Base-by-base conservation (phyloP, 1,140 invertebrate genomes). In the Pectinophora gossypiella region DNA sequence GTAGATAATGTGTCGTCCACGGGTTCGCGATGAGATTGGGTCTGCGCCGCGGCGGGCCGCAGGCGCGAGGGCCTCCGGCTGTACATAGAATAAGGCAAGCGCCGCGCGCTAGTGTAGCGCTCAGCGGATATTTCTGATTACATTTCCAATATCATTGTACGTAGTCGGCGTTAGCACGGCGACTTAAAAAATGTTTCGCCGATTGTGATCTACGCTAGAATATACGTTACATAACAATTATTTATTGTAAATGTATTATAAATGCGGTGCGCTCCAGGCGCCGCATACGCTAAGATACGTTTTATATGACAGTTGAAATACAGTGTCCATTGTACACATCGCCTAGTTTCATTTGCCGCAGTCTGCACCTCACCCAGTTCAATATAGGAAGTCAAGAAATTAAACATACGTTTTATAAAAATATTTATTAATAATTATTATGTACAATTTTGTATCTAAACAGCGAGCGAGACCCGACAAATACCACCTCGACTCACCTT, bases 361-460 rank as follows among this genome's bases (percentile, higher is more conserved):
- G 5, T 27, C 12, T 27, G 5, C 23, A 5, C 12, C 23, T 27
- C 23, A n/a, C n/a, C n/a, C n/a, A n/a, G n/a, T n/a, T n/a, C n/a
- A n/a, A n/a, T n/a, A n/a, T n/a, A n/a, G n/a, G n/a, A n/a, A n/a
- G n/a, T n/a, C n/a, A n/a, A 38, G 5, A 6, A 54, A 58, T 50
- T 13, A 70, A 58, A 53, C 18, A 35, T 18, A 15, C 15, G 13
- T 70, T 77, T 74, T 67, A 61, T 72, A 77, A 70, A 77, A 76
- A 74, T 64, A 64, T 64, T 70, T 71, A 68, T 72, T 73, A 20
- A 20, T 40, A 20, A 19, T 44, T 60, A 61, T 66, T 77, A 78
- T 78, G 54, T 78, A 78, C 75, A 78, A 73, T 75, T 75, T 75
- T 60, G 64, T 68, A 56, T 58, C 56, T 57, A 58, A 48, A 56